A percentile compares a stretch with the other conserved stretches of the same genome.
These are phyloP conservation scores for Coreius guichenoti DNA, from an alignment of 2,797 vertebrate genomes.

Conservation along the genomic window DNA sequence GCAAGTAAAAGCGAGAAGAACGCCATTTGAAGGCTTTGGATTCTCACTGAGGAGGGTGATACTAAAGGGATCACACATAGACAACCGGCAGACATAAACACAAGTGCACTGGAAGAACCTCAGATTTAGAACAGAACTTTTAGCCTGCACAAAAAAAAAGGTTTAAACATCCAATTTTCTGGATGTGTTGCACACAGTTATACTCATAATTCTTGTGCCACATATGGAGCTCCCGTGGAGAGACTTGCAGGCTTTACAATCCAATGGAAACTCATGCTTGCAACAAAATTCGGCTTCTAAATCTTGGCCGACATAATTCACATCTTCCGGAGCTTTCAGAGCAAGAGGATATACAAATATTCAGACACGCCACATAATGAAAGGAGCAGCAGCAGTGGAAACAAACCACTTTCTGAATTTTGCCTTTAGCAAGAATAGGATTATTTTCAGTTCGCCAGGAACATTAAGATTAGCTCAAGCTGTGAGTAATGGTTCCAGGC, in stretches of 20 bases:
- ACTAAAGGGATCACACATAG: constrained; percentile 37
- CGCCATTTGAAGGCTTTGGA: constrained; percentile 29
- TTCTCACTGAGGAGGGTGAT: constrained; percentile 25
- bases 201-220: background rate
- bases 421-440: constrained; percentile 55
- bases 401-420: constrained; percentile 53
- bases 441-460: constrained; percentile 56
- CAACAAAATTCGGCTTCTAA: constrained; percentile 26
- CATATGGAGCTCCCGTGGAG: background rate
- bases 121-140: constrained; percentile 15
- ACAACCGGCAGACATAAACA: constrained; percentile 26
- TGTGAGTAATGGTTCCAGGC: constrained; percentile 54
- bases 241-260: constrained; percentile 32
- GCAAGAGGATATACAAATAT: constrained; percentile 28
- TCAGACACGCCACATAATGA: constrained; percentile 30
- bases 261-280: constrained; percentile 32
- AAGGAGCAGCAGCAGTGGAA: constrained; percentile 36
- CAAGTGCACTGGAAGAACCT: constrained; percentile 3
- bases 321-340: constrained; percentile 34
- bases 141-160: constrained; percentile 12
- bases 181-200: constrained; percentile 10
- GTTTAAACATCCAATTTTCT: constrained; percentile 26
- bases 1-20: constrained; percentile 17
- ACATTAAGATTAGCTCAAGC: constrained; percentile 56
- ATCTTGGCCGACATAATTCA: constrained; percentile 31